Evolutionary conservation across 37 sponge, comb jelly and placozoan species (phyloP).

Genomic region (Mnemiopsis leidyi): DNA sequence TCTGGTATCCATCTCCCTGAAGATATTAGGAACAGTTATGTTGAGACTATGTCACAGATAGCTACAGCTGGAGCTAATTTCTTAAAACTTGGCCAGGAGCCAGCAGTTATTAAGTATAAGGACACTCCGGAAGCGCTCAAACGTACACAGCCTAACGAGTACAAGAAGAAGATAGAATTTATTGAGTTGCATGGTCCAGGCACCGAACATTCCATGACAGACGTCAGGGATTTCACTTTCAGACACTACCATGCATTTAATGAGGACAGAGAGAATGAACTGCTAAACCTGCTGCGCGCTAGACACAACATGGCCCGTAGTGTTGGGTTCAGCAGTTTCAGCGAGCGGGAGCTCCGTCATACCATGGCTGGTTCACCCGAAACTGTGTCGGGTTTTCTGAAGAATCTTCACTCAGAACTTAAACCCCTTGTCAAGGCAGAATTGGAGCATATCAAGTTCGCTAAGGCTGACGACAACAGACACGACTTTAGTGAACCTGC

Average conservation of each 20-base stretch:
- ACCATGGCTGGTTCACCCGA: conserved; percentile 78
- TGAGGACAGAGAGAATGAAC: conserved; percentile 49
- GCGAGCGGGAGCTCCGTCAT: conserved; percentile 71
- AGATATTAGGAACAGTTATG: neutral
- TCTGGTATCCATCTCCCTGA: conserved; percentile 12
- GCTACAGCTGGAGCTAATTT: neutral
- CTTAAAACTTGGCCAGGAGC: neutral
- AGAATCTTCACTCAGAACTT: conserved; percentile 66
- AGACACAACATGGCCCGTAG: conserved; percentile 76
- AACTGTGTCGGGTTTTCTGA: conserved; percentile 72
- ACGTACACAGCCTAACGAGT: neutral
- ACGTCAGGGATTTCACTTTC: conserved; percentile 69
- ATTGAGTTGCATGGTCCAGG: neutral
- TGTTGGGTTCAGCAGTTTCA: conserved; percentile 75
- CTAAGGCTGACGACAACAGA: neutral
- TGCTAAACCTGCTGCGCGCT: conserved; percentile 67
- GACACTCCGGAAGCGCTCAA: neutral
- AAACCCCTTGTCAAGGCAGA: conserved; percentile 73
- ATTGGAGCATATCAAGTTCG: conserved; percentile 45
- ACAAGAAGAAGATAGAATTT: neutral
- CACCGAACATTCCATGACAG: conserved; percentile 18
- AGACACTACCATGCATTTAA: conserved; percentile 62
- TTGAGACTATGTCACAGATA: neutral
- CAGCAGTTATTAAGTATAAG: neutral
- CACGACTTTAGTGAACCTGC: neutral